Conservation (phyloP, 2,113 vertebrate species). For the Calonectris borealis region DNA sequence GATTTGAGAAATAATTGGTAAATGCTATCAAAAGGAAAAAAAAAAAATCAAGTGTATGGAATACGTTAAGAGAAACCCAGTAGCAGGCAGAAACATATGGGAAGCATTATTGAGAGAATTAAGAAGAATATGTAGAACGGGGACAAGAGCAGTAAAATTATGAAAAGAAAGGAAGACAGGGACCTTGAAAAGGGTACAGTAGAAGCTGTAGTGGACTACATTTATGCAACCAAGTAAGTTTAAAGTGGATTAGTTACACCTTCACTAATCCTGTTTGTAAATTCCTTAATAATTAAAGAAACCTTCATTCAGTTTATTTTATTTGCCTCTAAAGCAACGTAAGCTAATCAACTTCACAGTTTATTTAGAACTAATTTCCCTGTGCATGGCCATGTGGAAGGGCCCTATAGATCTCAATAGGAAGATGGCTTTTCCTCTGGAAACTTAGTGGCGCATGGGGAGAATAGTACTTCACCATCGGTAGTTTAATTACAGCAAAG, state of each 20-base stretch:
- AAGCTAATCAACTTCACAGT: neutral
- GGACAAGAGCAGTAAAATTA: neutral
- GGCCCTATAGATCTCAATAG: rapidly evolving
- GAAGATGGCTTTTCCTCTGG: neutral
- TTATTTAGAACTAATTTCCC: neutral
- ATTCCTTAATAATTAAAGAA: neutral
- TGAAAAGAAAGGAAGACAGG: neutral
- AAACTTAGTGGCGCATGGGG: neutral
- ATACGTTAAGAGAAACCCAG: neutral
- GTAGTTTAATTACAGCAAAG: neutral
- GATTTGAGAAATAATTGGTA: neutral
- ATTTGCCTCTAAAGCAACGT: neutral
- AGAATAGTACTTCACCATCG: neutral
- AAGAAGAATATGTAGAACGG: neutral
- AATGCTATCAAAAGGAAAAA: neutral
- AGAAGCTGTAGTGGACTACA: neutral
- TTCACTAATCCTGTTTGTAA: neutral
- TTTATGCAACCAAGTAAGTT: neutral
- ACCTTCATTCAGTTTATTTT: neutral
- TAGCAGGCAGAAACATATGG: neutral
- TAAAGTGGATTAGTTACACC: neutral
- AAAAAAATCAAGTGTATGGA: neutral
- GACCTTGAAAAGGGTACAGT: neutral
- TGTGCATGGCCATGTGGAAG: neutral
- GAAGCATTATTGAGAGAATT: neutral